Conservation (phyloP, 2,113 vertebrate species). For the Terrapene triunguis region DNA sequence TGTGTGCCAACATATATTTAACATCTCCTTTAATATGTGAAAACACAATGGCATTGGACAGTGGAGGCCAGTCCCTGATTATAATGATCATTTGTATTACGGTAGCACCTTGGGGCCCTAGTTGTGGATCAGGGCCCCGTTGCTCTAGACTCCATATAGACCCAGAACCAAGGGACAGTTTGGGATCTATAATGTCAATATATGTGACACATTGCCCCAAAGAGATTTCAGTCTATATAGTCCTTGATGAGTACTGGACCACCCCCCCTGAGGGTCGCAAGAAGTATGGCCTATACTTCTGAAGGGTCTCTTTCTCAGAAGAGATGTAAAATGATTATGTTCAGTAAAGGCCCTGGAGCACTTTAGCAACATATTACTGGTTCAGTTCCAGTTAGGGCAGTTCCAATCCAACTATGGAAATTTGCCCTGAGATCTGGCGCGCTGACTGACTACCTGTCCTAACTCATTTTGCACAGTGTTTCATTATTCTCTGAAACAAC, state of each 20-base stretch:
- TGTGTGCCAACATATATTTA: not conserved
- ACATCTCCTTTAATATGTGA: not conserved
- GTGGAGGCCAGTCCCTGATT: not conserved
- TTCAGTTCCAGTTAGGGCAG: not conserved
- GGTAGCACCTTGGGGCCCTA: not conserved
- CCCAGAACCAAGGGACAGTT: not conserved
- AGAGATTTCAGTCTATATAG: not conserved
- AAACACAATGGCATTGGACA: not conserved
- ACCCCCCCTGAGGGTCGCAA: not conserved
- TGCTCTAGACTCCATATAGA: not conserved
- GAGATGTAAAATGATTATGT: not conserved
- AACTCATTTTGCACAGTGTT: too few relatives aligned
- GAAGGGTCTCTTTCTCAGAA: not conserved
- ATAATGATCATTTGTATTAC: not conserved
- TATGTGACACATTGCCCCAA: not conserved
- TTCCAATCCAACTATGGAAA: not conserved
- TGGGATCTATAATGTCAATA: not conserved
- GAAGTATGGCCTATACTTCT: not conserved
- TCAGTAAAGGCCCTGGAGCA: not conserved
- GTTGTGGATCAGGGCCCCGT: not conserved
- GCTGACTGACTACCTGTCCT: not conserved
- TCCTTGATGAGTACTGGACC: not conserved
- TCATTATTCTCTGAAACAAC: fast-evolving
- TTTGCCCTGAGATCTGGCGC: not conserved
- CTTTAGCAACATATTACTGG: not conserved